phyloP scores from a whole-genome alignment of 2,888 invertebrate species.

The Nomada hirtipes region DNA sequence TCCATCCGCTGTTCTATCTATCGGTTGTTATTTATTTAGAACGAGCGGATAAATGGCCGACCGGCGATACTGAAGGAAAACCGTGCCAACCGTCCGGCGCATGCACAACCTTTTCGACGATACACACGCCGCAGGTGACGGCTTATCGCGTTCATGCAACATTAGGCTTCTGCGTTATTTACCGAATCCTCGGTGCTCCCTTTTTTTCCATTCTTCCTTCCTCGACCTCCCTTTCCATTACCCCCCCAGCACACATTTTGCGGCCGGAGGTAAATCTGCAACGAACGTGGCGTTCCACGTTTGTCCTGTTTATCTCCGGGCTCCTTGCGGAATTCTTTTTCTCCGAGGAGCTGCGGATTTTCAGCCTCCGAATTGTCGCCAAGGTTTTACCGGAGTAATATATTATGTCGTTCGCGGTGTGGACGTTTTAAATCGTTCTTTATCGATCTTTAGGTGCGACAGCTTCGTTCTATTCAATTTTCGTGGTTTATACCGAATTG shows the following conservation, averaged over 20 bases:
- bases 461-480: no score
- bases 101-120: constrained; percentile 50
- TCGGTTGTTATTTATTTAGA: constrained; percentile 78
- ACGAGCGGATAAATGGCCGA: constrained; percentile 70
- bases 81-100: constrained; percentile 42
- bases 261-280: constrained; percentile 49
- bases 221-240: not conserved
- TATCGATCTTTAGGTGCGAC: no score
- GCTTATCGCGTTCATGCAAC: constrained; percentile 84
- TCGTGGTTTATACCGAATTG: no score
- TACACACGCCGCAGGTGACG: constrained; percentile 74
- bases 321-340: constrained; percentile 8
- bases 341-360: not conserved
- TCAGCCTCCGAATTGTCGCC: not conserved
- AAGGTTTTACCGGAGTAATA: not conserved
- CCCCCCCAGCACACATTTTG: constrained; percentile 47
- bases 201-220: constrained; percentile 18
- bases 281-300: constrained; percentile 30
- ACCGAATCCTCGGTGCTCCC: constrained; percentile 70
- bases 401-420: not conserved
- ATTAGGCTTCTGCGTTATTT: constrained; percentile 83
- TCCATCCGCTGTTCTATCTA: constrained; percentile 28
- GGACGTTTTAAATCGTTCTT: no score
- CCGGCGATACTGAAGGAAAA: constrained; percentile 68
- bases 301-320: constrained; percentile 47